phyloP scores from a whole-genome alignment of 2,888 invertebrate species.

The Monoplex corrugatus region DNA sequence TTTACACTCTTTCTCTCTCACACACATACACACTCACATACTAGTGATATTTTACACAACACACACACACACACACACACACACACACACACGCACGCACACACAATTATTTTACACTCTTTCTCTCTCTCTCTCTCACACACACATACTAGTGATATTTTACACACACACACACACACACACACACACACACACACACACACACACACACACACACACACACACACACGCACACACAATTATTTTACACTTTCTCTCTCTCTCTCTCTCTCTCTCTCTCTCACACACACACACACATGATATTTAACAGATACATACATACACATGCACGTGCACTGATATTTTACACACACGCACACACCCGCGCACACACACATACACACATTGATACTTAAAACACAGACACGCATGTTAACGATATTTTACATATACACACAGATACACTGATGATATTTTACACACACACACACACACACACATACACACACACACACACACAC shows the following conservation, averaged over 20 bases:
- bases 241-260: background rate
- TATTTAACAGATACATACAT: background rate
- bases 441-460: background rate
- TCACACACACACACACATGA: background rate
- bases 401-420: background rate
- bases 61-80: background rate
- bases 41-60: no score
- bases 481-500: background rate
- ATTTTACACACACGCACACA: no score
- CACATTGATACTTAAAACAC: background rate
- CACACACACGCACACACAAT: background rate
- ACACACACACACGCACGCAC: background rate
- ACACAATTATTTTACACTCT: background rate
- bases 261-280: background rate
- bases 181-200: conserved; percentile 9
- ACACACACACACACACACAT: background rate
- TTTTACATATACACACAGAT: background rate
- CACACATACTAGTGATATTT: background rate
- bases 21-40: background rate
- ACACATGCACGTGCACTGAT: background rate
- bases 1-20: background rate
- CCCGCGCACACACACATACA: background rate
- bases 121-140: no score
- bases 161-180: background rate
- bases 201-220: background rate